Conservation (phyloP, 1,140 invertebrate species). For the Wasmannia auropunctata region DNA sequence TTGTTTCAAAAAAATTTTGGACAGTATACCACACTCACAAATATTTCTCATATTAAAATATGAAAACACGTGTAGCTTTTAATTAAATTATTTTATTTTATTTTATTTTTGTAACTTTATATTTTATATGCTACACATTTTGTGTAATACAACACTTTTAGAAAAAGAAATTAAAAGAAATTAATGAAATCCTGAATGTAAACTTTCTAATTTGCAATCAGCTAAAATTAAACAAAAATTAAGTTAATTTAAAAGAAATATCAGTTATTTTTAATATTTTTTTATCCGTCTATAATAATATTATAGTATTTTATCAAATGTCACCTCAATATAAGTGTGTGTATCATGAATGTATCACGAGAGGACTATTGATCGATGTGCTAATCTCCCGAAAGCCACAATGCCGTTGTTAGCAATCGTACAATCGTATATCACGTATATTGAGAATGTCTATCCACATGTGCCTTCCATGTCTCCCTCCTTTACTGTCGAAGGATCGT, state of each 20-base stretch:
- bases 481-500: neutral
- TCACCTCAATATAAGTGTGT: neutral
- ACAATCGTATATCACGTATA: slow-evolving; percentile 17
- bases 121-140: neutral
- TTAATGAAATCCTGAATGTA: neutral
- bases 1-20: neutral
- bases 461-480: neutral
- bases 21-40: too few relatives aligned
- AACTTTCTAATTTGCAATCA: neutral
- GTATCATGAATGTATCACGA: neutral
- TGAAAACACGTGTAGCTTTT: neutral
- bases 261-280: neutral
- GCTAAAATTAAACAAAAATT: neutral
- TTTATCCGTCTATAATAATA: neutral
- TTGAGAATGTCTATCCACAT: neutral
- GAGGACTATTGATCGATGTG: slow-evolving; percentile 25
- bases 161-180: neutral
- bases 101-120: neutral
- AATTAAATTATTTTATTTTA: neutral
- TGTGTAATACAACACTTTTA: neutral
- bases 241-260: neutral
- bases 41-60: neutral
- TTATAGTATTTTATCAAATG: neutral
- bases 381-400: slow-evolving; percentile 29
- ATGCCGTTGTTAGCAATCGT: slow-evolving; percentile 23